Conservation (phyloP, 35 echinoderm and acorn worm species). For the Eucidaris tribuloides region DNA sequence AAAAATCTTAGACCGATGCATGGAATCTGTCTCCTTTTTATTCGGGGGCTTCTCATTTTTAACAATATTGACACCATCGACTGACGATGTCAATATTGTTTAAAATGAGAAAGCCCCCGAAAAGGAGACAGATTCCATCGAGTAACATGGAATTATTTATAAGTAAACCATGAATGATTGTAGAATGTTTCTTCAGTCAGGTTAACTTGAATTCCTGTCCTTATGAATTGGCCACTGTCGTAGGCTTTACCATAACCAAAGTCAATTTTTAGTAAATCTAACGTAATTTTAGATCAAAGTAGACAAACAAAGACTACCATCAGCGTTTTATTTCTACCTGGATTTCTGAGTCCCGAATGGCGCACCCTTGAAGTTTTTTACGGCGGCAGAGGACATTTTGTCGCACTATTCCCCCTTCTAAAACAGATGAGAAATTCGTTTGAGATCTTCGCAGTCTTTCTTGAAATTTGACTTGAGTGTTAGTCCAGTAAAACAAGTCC, state of each 20-base stretch:
- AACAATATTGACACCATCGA: too few relatives aligned
- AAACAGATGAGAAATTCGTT: neutral
- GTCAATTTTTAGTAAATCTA: neutral
- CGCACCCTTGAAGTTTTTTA: slow-evolving; percentile 72
- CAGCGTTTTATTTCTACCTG: slow-evolving; percentile 25
- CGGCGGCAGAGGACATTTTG: slow-evolving; percentile 46
- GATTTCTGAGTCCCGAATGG: slow-evolving; percentile 91
- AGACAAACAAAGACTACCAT: neutral
- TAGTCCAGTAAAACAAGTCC: neutral
- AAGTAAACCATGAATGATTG: too few relatives aligned
- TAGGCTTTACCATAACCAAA: neutral
- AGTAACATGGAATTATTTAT: too few relatives aligned
- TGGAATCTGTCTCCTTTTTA: too few relatives aligned
- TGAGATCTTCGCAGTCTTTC: neutral
- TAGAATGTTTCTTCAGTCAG: neutral
- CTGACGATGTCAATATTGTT: too few relatives aligned
- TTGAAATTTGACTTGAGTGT: neutral
- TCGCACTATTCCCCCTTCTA: neutral
- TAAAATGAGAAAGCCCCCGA: too few relatives aligned
- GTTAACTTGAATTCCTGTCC: neutral
- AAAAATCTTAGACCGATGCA: too few relatives aligned
- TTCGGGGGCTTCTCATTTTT: too few relatives aligned
- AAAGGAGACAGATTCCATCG: too few relatives aligned
- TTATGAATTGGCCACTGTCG: neutral
- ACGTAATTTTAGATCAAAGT: neutral